Percentiles rank a stretch among this genome's conserved stretches.
These are phyloP conservation scores for Sebastes wilsoni DNA, from an alignment of 2,797 vertebrate species.

Conservation along the genomic window DNA sequence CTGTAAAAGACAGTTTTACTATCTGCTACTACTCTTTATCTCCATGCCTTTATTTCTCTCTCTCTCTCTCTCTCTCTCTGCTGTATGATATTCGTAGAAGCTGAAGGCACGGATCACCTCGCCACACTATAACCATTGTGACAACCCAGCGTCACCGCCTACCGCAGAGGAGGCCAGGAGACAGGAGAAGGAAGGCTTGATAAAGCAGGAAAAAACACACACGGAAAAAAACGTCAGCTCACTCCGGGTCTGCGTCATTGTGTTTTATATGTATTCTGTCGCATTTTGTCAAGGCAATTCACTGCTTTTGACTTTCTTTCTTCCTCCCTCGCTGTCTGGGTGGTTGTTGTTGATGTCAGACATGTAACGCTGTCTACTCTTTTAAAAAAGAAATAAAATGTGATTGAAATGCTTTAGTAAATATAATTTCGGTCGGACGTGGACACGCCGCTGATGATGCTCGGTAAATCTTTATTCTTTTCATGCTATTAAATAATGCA, in stretches of 20 bases:
- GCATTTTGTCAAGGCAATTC: neutral
- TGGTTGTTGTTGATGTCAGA: neutral
- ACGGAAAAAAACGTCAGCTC: constrained; percentile 1
- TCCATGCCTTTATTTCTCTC: neutral
- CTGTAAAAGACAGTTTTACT: neutral
- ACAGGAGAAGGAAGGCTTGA: neutral
- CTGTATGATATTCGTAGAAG: constrained; percentile 2
- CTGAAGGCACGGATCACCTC: constrained; percentile 34
- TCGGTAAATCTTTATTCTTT: neutral
- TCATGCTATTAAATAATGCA: neutral
- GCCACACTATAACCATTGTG: constrained; percentile 14
- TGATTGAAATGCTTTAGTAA: neutral
- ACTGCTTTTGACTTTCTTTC: neutral
- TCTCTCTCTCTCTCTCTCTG: neutral
- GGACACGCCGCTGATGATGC: neutral
- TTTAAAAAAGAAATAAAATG: neutral
- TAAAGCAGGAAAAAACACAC: neutral
- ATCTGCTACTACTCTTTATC: neutral
- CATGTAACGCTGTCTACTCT: neutral
- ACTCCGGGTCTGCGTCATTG: neutral
- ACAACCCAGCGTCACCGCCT: constrained; percentile 22
- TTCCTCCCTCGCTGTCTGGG: neutral
- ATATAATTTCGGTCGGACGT: neutral
- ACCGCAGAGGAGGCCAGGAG: neutral
- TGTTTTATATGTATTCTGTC: neutral